These are phyloP conservation scores for Nannospalax galili DNA, from an alignment of 2,113 vertebrate genomes.

Conservation along the genomic window DNA sequence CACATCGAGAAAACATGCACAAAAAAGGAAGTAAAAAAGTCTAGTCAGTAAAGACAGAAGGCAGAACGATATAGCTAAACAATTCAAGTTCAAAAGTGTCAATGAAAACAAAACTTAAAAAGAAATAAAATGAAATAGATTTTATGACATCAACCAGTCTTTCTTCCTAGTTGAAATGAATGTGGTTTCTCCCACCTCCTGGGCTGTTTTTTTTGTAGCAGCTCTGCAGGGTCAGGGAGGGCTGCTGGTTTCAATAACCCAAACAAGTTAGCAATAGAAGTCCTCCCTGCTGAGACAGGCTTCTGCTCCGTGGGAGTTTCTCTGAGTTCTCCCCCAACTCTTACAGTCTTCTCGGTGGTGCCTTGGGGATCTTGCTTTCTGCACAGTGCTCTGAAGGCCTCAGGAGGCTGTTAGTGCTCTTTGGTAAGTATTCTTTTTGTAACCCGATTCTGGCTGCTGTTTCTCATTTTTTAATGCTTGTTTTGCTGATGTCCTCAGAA, in stretches of 20 bases:
- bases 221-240: neutral
- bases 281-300: neutral
- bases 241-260: too few species aligned
- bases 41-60: neutral
- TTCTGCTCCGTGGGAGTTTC: neutral
- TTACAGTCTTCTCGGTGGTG: neutral
- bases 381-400: neutral
- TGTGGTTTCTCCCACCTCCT: neutral
- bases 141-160: too few species aligned
- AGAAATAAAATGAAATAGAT: neutral
- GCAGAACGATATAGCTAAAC: neutral
- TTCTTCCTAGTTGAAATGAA: neutral
- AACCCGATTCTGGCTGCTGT: neutral
- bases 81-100: neutral
- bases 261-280: neutral
- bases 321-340: neutral
- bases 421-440: neutral
- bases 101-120: neutral
- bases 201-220: neutral
- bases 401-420: neutral
- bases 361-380: neutral
- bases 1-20: neutral
- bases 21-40: neutral
- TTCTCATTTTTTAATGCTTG: neutral
- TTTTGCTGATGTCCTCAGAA: neutral